Base-by-base conservation (phyloP, 2,113 vertebrate genomes). In the Mungos mungo region DNA sequence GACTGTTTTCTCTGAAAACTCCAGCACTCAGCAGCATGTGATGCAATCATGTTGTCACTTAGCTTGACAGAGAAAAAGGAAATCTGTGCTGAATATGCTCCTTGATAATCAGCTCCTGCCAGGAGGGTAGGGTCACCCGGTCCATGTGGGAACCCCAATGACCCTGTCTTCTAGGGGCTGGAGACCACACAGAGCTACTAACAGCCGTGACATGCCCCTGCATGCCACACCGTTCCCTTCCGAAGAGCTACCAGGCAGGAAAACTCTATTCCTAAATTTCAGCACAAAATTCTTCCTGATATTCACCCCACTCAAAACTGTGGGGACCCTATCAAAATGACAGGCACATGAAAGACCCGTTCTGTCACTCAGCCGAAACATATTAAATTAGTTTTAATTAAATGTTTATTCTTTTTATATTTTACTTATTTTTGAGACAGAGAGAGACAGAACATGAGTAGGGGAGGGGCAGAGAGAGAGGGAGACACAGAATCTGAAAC, bases 171-270 rank as follows among this genome's bases (percentile, higher is more conserved):
- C 29, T 19, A 35, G 8, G n/a, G 18, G 1, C 0, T 10, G 1
- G 7, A 18, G 57, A 1, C 27, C 3, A 14, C 23, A 3, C 31
- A 2, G 3, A 5, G 6, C 74, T 7, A 1, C 18, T 27, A 27
- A 12, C 10, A 5, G 8, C 7, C 1, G 1, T 2, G 41, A 7
- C 3, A 16, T 4, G 3, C 3, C 31, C 50, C 15, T 2, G 25
- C 18, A 27, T 25, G 16, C 14, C 2, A 72, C 10, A 16, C 4
- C 3, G 3, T 38, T 35, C 84, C 35, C 38, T 35, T 76, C n/a
- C 7, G 66, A 91, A 89, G 23, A 66, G 5, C 11, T 7, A 35
- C 6, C 4, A 65, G 50, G 11, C 13, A 29, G 35, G 31, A 38
- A 50, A 19, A 47, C 2, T 41, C n/a, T 18, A 23, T 25, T 11